Evolutionary conservation across 2,797 vertebrate genomes (phyloP), one percentile per base, ranked within the genome.

Genomic region (Lophius americanus): DNA sequence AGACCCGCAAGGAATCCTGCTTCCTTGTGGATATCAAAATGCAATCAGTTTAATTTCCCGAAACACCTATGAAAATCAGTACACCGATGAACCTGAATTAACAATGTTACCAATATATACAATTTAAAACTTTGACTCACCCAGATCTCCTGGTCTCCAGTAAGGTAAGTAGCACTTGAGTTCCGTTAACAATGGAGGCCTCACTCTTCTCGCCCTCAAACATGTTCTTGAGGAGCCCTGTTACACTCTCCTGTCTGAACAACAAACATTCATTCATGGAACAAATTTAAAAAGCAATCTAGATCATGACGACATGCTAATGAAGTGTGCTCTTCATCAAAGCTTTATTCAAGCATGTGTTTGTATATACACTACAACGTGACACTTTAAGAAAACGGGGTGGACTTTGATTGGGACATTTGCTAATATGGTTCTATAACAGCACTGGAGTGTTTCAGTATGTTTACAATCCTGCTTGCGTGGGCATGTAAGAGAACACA

Each of bases 121-220:
- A 43, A 13, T 13, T 12, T 1, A 13, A 50, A 49, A 36, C 6
- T 5, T 38, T 38, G 5, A 89, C 95, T 95, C 83, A 99, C 97
- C 96, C 96, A 33, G 94, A 91, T 90, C 97, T 96, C 90, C 96
- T 90, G 1, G 94, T 95, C 83, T 99, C 98, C 90, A 99, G 88
- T 92, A 99, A 88, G 1, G 96, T 96, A 76, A 99, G 95, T 73
- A 99, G 92, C 90, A 98, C 96, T 91, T 99, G 97, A 14, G 95
- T 98, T 73, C 98, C 98, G 0, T 96, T 97, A 75, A 99, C 96
- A 1, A 99, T 91, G 90, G 96, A 97, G 50, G 91, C 94, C 79
- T 99, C 97, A 0, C 92, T 96, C 87, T 88, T 93, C 36, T 95
- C 95, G 0, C 95, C 95, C 48, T 96, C 95, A 67, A 99, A 98